phyloP scores from a whole-genome alignment of 2,113 vertebrate genomes.

The Pollimyrus isidori region DNA sequence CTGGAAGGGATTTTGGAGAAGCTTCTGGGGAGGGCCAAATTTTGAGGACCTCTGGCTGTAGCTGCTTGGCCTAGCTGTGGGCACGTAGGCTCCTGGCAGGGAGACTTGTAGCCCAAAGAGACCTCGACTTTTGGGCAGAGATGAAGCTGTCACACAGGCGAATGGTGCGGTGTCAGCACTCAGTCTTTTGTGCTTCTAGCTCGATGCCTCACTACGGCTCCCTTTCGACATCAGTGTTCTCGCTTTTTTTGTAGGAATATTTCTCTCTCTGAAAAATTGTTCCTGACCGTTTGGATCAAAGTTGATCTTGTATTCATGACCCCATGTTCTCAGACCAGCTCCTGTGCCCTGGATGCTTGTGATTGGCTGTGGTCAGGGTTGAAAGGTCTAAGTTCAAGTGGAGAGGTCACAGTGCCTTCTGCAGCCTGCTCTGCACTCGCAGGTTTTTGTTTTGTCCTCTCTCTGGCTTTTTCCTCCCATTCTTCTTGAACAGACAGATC shows the following conservation, averaged over 20 bases:
- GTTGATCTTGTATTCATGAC: conserved; percentile 41
- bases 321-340: not conserved
- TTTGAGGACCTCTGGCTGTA: not conserved
- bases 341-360: not conserved
- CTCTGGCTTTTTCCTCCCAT: conserved; percentile 4
- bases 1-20: not conserved
- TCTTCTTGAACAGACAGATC: conserved; percentile 19
- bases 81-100: not conserved
- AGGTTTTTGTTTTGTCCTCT: no score
- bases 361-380: conserved; percentile 31
- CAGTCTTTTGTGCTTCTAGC: not conserved
- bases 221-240: not conserved
- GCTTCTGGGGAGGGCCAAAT: not conserved
- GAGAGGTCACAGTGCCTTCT: not conserved
- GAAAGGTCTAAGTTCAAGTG: not conserved
- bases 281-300: conserved; percentile 54
- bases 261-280: not conserved
- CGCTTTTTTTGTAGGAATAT: not conserved
- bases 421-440: no score
- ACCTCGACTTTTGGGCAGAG: not conserved
- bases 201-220: not conserved
- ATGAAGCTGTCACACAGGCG: conserved; percentile 41
- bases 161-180: not conserved
- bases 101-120: conserved; percentile 31
- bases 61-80: not conserved